Conservation (phyloP, 2,113 vertebrate genomes). For the Heliornis fulica region DNA sequence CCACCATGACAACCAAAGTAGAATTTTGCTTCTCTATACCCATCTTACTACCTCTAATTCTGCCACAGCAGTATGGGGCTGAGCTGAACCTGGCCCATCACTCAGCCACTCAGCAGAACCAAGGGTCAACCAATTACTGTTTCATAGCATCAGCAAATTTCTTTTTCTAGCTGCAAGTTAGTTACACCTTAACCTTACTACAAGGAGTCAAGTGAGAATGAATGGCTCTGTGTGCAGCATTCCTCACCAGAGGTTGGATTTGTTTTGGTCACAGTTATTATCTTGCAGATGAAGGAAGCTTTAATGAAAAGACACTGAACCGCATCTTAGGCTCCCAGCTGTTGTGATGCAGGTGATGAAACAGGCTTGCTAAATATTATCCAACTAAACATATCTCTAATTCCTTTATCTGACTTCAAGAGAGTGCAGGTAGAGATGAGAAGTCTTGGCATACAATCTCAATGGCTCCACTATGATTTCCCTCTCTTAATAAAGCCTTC, state of each 20-base stretch:
- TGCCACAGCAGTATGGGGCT: background rate
- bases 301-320: conserved; percentile 30
- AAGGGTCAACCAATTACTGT: background rate
- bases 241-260: background rate
- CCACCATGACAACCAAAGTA: background rate
- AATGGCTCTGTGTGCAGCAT: background rate
- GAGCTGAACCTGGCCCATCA: background rate
- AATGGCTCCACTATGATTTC: background rate
- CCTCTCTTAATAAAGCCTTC: conserved; percentile 36
- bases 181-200: conserved; percentile 23
- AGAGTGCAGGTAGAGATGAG: background rate
- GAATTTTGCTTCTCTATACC: background rate
- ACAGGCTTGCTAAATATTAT: conserved; percentile 27
- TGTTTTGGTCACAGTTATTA: conserved; percentile 28
- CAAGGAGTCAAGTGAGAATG: background rate
- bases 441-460: conserved; percentile 19
- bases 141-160: background rate
- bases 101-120: background rate
- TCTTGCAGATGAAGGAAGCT: background rate
- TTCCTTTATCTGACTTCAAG: conserved; percentile 14
- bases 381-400: background rate
- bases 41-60: background rate
- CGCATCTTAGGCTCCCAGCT: background rate
- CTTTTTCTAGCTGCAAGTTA: conserved; percentile 28
- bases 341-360: background rate